phyloP scores from a whole-genome alignment of 2,888 invertebrate genomes.

The Epinotia nisella region DNA sequence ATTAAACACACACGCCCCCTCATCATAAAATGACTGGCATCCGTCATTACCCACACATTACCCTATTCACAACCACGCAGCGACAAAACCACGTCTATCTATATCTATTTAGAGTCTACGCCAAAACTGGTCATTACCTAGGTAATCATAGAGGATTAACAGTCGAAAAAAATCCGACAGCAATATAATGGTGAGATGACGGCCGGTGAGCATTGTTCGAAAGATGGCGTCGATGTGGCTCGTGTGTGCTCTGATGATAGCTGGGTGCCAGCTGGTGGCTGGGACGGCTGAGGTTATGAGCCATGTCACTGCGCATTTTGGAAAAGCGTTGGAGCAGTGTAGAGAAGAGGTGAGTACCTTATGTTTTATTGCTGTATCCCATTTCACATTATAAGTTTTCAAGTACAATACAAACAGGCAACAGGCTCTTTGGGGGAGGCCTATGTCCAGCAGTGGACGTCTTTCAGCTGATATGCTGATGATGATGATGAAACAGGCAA shows the following conservation, averaged over 20 bases:
- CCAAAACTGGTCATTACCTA: background rate
- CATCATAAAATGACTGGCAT: conserved; percentile 30
- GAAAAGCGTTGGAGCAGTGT: conserved; percentile 73
- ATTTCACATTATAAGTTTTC: too few species aligned
- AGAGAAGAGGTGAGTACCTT: conserved; percentile 70
- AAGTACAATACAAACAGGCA: too few species aligned
- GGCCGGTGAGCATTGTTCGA: conserved; percentile 3
- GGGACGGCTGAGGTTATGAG: conserved; percentile 78
- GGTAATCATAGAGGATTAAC: conserved; percentile 40
- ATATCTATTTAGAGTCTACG: background rate
- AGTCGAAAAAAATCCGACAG: conserved; percentile 40
- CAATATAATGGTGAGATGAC: conserved; percentile 53
- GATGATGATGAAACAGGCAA: too few species aligned
- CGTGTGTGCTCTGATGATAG: conserved; percentile 51
- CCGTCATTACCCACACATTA: background rate
- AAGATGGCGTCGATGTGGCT: conserved; percentile 49
- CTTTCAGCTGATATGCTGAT: too few species aligned
- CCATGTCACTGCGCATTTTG: conserved; percentile 79
- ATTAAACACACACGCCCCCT: conserved; percentile 16
- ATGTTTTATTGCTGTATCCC: background rate
- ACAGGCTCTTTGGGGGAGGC: too few species aligned
- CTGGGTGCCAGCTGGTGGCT: conserved; percentile 52
- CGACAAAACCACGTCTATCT: conserved; percentile 8
- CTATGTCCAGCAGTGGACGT: too few species aligned
- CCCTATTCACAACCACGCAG: background rate